Percentiles rank a stretch among this genome's conserved stretches.
Conservation (phyloP, 92 coral and sea anemone species). For the Zoanthus solanderi region DNA sequence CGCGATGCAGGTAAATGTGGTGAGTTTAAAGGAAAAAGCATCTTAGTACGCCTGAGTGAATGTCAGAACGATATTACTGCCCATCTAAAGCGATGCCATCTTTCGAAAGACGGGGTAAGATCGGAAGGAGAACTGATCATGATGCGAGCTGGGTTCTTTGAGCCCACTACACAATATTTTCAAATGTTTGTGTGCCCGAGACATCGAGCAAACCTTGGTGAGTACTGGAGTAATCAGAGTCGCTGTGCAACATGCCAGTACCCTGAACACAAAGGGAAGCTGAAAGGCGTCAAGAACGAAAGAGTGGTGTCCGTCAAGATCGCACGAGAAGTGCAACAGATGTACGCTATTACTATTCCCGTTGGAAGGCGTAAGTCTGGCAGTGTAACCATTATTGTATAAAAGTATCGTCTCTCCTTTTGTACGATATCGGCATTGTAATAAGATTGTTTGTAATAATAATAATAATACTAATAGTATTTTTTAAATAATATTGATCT, state of each 20-base stretch:
- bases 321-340: slow-evolving; percentile 48
- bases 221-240: slow-evolving; percentile 56
- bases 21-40: slow-evolving; percentile 44
- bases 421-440: slow-evolving; percentile 6
- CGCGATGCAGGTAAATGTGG: slow-evolving; percentile 54
- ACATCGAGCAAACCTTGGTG: slow-evolving; percentile 65
- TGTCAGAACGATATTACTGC: slow-evolving; percentile 53
- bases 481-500: not conserved
- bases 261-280: slow-evolving; percentile 64
- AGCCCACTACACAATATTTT: slow-evolving; percentile 33
- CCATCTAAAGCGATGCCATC: slow-evolving; percentile 58
- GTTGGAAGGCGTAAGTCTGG: slow-evolving; percentile 61
- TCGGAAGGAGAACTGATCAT: slow-evolving; percentile 50
- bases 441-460: not conserved
- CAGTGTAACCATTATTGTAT: not conserved
- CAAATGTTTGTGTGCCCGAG: slow-evolving; percentile 57
- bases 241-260: slow-evolving; percentile 55
- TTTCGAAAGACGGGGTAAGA: slow-evolving; percentile 44
- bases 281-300: slow-evolving; percentile 53
- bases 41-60: slow-evolving; percentile 42
- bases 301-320: slow-evolving; percentile 48
- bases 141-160: slow-evolving; percentile 48
- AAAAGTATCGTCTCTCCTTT: not conserved
- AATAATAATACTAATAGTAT: not conserved
- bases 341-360: slow-evolving; percentile 54